Evolutionary conservation across 1,140 invertebrate species (phyloP), one percentile per base, ranked within the genome.

Genomic region (Onthophagus taurus): DNA sequence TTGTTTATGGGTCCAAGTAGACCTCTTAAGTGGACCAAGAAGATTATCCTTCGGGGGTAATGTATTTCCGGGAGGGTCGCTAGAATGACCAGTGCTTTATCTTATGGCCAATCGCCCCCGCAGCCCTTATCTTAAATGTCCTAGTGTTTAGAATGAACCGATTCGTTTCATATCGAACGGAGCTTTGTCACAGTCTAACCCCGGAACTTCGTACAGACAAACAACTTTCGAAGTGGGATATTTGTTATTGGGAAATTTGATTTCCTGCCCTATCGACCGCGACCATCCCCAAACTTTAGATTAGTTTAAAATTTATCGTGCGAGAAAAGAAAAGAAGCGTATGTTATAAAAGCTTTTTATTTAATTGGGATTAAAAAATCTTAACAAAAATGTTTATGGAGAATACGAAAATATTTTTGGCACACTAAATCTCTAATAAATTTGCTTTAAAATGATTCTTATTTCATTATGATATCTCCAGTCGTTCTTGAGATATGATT

Each of bases 191-290:
- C 58, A 58, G 44, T 55, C 58, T 60, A 14, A 42, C 17, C 43
- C n/a, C 20, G 18, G 36, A 24, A 52, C 45, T 48, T 47, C 53
- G 51, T 51, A 44, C 57, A 49, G 50, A 54, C 57, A 59, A 60
- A 60, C 53, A 60, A 57, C 48, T 57, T 50, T 47, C 52, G 55
- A 56, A 58, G 53, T 57, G 56, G 56, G 53, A 57, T 54, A 58
- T 60, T 60, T 60, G 54, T 60, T 60, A 60, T 55, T 58, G 52
- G 54, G 47, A 58, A 57, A 59, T 60, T 60, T 60, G 56, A 60
- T 60, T 60, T 58, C 49, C 54, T 48, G 46, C 45, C 36, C 43
- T 57, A 54, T 54, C 54, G 52, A 58, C 54, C 54, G 47, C 51
- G 37, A 48, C 48, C 37, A 55, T 54, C 44, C 49, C 20, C 9